Conservation (phyloP, 2,888 invertebrate genomes). For the Ophion slaviceki region DNA sequence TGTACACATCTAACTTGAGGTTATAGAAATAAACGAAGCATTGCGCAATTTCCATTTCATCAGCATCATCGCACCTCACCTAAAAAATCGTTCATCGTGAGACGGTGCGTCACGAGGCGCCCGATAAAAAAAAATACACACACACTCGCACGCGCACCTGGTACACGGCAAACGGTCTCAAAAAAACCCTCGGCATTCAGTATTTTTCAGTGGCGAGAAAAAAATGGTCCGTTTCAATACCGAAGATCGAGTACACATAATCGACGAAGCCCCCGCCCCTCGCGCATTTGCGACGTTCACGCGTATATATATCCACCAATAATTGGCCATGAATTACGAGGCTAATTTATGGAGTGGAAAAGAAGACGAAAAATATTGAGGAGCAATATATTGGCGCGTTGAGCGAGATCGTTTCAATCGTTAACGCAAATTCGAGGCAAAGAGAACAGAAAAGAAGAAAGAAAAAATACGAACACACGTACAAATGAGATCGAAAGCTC, state of each 20-base stretch:
- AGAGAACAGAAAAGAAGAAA: not conserved
- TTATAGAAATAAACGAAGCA: constrained; percentile 17
- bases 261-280: not conserved
- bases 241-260: not conserved
- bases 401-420: constrained; percentile 2
- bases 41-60: constrained; percentile 56
- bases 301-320: constrained; percentile 9
- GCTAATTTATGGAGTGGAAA: constrained; percentile 49
- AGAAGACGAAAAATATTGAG: constrained; percentile 46
- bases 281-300: not conserved
- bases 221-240: not conserved
- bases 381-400: constrained; percentile 22
- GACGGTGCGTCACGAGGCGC: not conserved
- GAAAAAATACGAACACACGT: not conserved
- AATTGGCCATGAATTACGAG: constrained; percentile 46
- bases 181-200: constrained; percentile 10
- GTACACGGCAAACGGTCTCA: not conserved
- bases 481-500: not conserved
- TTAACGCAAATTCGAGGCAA: constrained; percentile 31
- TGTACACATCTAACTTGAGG: not conserved
- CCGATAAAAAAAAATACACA: not conserved
- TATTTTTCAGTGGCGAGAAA: not conserved
- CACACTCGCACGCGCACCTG: not conserved
- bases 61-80: constrained; percentile 23
- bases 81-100: constrained; percentile 2